A percentile compares a stretch with the other conserved stretches of the same genome.
These are phyloP conservation scores for Pollenia griseotomentosa DNA, from an alignment of 2,888 invertebrate genomes.

Conservation along the genomic window DNA sequence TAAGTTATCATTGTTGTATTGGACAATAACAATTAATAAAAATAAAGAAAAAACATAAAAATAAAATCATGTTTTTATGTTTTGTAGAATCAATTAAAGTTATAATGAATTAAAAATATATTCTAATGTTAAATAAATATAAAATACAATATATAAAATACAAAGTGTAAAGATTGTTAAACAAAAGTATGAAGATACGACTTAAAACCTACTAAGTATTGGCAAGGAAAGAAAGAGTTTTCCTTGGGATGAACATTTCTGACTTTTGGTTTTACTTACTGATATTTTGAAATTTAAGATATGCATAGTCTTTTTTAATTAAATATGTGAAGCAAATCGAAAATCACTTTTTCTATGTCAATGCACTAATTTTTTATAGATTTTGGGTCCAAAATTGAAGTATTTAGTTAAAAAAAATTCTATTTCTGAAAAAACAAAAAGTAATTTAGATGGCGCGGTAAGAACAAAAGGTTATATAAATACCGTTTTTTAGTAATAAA, in stretches of 20 bases:
- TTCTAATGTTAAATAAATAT: slow-evolving; percentile 50
- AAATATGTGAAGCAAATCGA: too few relatives aligned
- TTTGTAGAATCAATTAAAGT: slow-evolving; percentile 62
- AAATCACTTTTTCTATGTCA: too few relatives aligned
- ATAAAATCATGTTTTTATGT: slow-evolving; percentile 31
- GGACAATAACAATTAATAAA: slow-evolving; percentile 67
- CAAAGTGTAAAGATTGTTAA: slow-evolving; percentile 10
- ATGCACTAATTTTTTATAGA: too few relatives aligned
- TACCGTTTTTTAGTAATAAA: too few relatives aligned
- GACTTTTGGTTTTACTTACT: too few relatives aligned
- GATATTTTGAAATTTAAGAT: too few relatives aligned
- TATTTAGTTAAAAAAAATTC: too few relatives aligned
- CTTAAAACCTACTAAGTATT: not conserved
- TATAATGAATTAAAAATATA: slow-evolving; percentile 45
- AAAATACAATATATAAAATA: slow-evolving; percentile 14
- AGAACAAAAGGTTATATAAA: too few relatives aligned
- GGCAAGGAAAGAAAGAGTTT: not conserved
- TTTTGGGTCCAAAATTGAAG: too few relatives aligned
- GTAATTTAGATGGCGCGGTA: too few relatives aligned
- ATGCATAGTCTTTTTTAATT: too few relatives aligned
- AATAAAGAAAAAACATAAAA: slow-evolving; percentile 49
- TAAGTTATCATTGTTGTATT: slow-evolving; percentile 51
- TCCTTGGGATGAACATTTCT: not conserved
- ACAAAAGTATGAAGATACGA: not conserved
- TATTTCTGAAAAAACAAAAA: too few relatives aligned